phyloP scores from a whole-genome alignment of 2,888 invertebrate genomes.

The Scaptomyza caliginosa region DNA sequence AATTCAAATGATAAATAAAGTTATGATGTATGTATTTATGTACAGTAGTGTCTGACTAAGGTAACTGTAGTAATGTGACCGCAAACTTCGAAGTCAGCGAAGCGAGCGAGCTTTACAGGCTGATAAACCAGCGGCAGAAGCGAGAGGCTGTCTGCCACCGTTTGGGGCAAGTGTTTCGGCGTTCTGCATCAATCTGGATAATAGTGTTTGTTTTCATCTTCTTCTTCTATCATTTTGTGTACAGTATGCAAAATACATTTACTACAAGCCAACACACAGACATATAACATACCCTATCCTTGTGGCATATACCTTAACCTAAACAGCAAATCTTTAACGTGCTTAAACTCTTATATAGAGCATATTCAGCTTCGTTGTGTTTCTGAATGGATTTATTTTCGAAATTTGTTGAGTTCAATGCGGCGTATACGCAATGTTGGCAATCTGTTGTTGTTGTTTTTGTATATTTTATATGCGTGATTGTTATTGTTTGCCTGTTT shows the following conservation, averaged over 20 bases:
- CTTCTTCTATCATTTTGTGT: too few relatives aligned
- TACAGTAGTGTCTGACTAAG: too few relatives aligned
- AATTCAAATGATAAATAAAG: slow-evolving; percentile 41
- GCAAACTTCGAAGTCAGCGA: too few relatives aligned
- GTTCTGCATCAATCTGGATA: slow-evolving; percentile 64
- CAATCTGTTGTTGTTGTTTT: slow-evolving; percentile 37
- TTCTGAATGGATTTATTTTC: not conserved
- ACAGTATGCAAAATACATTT: slow-evolving; percentile 56
- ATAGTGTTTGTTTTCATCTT: slow-evolving; percentile 64
- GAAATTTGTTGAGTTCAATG: slow-evolving; percentile 16
- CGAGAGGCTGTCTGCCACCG: too few relatives aligned
- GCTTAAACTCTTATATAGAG: too few relatives aligned
- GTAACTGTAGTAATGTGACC: too few relatives aligned
- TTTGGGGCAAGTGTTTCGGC: slow-evolving; percentile 44
- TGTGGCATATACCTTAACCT: not conserved
- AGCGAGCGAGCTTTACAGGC: slow-evolving; percentile 63
- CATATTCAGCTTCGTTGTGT: slow-evolving; percentile 21
- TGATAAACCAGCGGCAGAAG: slow-evolving; percentile 16
- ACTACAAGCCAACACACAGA: slow-evolving; percentile 13
- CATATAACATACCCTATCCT: slow-evolving; percentile 23
- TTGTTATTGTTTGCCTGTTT: slow-evolving; percentile 77
- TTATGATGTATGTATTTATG: not conserved
- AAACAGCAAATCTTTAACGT: too few relatives aligned
- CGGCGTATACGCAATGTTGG: slow-evolving; percentile 70
- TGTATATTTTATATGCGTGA: slow-evolving; percentile 74